Percentiles rank a stretch among this genome's conserved stretches.
phyloP scores from a whole-genome alignment of 2,797 vertebrate species.

The Lagocephalus sceleratus region DNA sequence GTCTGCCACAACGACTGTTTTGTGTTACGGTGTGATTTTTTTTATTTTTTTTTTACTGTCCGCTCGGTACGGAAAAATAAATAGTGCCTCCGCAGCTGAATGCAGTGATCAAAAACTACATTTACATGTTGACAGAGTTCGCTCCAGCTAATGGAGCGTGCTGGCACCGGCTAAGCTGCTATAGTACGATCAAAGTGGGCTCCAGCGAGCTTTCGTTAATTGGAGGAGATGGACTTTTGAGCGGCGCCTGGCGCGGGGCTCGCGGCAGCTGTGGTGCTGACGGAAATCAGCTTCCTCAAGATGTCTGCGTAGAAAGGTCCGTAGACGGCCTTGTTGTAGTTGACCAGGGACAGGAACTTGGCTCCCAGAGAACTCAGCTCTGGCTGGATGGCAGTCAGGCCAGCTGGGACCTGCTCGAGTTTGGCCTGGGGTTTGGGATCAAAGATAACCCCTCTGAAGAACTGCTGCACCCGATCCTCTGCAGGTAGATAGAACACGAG shows the following conservation, averaged over 20 bases:
- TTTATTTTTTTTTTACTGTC: conserved; percentile 7
- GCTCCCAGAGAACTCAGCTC: conserved; percentile 81
- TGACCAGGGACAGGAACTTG: conserved; percentile 83
- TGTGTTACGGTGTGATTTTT: too few relatives aligned
- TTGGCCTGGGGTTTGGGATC: conserved; percentile 68
- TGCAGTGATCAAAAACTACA: conserved; percentile 28
- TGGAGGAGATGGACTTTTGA: conserved; percentile 31
- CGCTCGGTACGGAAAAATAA: background rate
- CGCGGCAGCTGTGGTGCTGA: conserved; percentile 30
- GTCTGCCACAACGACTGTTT: too few relatives aligned
- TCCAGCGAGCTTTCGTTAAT: conserved; percentile 43
- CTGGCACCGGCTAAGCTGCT: background rate
- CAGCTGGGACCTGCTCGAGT: conserved; percentile 80
- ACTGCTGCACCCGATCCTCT: conserved; percentile 88
- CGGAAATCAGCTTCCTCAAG: conserved; percentile 86
- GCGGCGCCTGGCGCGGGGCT: conserved; percentile 24
- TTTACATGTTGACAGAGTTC: conserved; percentile 7
- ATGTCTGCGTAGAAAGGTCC: conserved; percentile 90
- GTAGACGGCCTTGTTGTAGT: conserved; percentile 90
- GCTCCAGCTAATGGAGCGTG: conserved; percentile 16
- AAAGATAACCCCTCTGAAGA: conserved; percentile 80
- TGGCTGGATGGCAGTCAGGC: conserved; percentile 80
- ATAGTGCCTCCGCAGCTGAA: conserved; percentile 21
- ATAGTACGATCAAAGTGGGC: conserved; percentile 9
- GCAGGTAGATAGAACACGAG: conserved; percentile 10